These are phyloP conservation scores for Sciurus carolinensis DNA, from an alignment of 2,797 vertebrate genomes.

Conservation along the genomic window DNA sequence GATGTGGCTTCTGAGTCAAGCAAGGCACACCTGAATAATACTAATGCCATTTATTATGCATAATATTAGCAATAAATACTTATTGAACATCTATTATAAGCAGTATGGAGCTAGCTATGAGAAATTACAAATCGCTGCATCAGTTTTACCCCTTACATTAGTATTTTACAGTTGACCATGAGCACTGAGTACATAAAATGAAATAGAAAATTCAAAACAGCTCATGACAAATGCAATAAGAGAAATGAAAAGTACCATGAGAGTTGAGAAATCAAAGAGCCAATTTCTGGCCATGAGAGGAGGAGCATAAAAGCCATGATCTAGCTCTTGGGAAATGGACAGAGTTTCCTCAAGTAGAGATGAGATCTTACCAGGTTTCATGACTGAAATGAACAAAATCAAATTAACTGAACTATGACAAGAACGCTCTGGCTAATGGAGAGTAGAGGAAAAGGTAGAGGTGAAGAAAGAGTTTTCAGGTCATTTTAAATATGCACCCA, in stretches of 20 bases:
- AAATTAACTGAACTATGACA: neutral
- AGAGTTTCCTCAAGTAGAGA: neutral
- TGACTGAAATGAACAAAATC: neutral
- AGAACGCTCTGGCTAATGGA: neutral
- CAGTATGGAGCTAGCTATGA: neutral
- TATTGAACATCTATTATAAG: neutral
- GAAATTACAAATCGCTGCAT: slow-evolving; percentile 4
- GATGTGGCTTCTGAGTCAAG: neutral
- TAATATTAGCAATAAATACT: neutral
- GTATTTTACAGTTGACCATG: neutral
- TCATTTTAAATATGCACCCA: neutral
- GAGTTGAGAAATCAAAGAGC: neutral
- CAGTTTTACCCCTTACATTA: neutral
- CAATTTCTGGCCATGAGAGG: neutral
- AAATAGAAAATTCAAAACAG: slow-evolving; percentile 6
- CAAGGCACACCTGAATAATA: neutral
- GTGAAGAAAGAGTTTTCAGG: neutral
- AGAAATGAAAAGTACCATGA: neutral
- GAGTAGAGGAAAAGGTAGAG: neutral
- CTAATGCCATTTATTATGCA: neutral
- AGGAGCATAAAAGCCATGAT: neutral
- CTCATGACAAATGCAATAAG: neutral
- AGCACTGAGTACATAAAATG: neutral
- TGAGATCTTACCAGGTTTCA: neutral
- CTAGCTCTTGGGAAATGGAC: neutral